Evolutionary conservation across 2,888 invertebrate genomes (phyloP), one percentile per base, ranked within the genome.

Genomic region (Zaprionus lineosus): DNA sequence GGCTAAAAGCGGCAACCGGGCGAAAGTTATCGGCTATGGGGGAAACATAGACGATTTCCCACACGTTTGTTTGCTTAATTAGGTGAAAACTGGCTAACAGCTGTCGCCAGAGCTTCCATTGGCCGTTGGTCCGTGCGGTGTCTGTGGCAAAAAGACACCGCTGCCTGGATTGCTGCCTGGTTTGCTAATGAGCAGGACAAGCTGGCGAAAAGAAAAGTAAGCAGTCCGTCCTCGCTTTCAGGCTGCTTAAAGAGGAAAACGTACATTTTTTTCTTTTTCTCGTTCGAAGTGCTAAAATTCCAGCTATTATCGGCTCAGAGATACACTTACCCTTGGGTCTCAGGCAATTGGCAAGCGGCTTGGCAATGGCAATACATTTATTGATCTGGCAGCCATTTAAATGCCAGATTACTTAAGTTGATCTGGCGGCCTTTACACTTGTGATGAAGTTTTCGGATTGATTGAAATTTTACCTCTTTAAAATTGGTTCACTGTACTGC

Each of bases 201-300:
- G 79, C 84, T 77, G 78, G 74, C 85, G 78, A 84, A 78, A 78
- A 84, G 85, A 78, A 78, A 78, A 78, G 78, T 78, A 74, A 81
- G 55, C 64, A 76, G 59, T 73, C 57, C 61, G 61, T 43, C 65
- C 65, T 74, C 70, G 83, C 74, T 69, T 75, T 81, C 74, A 60
- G 60, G 37, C 56, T 57, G 68, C 57, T 55, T n/a, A 62, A 66
- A 71, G 66, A 60, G 74, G 59, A 74, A 84, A 78, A 58, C 65
- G 78, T 65, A n/a, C n/a, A n/a, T n/a, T n/a, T n/a, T n/a, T n/a
- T n/a, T n/a, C n/a, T n/a, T 74, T 67, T 61, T 59, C 57, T 53
- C 36, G n/a, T 46, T 61, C 59, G 40, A 78, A 85, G 79, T 85
- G 79, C 73, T 69, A 72, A 69, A 52, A 69, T 71, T 83, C 66